A percentile compares a stretch with the other conserved stretches of the same genome.
Evolutionary conservation across 2,888 invertebrate genomes (phyloP).

Genomic region (Amphipyra tragopoginis): DNA sequence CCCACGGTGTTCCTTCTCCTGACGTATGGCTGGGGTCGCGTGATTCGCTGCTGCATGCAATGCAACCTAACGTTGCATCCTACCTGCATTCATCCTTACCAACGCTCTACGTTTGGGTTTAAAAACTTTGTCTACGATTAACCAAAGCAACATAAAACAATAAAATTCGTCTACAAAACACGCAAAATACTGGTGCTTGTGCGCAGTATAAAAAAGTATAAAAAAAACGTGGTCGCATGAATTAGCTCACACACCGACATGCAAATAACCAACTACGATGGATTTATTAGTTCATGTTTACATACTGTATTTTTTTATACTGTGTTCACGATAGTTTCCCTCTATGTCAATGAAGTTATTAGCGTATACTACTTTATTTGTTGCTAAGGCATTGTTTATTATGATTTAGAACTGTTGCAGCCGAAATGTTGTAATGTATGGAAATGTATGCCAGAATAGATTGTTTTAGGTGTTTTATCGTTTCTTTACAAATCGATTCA

Average conservation of each 20-base stretch:
- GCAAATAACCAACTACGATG: constrained; percentile 46
- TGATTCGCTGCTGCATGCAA: too few species aligned
- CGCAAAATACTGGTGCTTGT: constrained; percentile 37
- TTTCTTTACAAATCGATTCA: constrained; percentile 14
- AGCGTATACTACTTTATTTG: constrained; percentile 10
- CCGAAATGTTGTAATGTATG: constrained; percentile 16
- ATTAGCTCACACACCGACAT: constrained; percentile 47
- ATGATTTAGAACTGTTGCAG: constrained; percentile 39
- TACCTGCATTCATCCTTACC: too few species aligned
- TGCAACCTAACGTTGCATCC: too few species aligned
- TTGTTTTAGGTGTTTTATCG: constrained; percentile 14
- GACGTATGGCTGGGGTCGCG: too few species aligned
- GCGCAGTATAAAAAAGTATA: constrained; percentile 25
- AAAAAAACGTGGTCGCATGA: constrained; percentile 49
- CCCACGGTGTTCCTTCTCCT: too few species aligned
- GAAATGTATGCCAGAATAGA: constrained; percentile 8
- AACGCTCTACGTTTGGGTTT: too few species aligned
- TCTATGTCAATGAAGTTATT: constrained; percentile 40
- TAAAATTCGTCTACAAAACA: constrained; percentile 12
- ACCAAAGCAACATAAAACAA: not conserved
- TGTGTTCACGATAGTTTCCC: constrained; percentile 30
- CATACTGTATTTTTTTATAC: constrained; percentile 26
- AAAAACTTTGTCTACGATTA: not conserved
- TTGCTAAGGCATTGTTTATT: constrained; percentile 6
- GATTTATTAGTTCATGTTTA: constrained; percentile 52